Conservation (phyloP, 1,140 invertebrate species). For the Philotrypesis tridentata region DNA sequence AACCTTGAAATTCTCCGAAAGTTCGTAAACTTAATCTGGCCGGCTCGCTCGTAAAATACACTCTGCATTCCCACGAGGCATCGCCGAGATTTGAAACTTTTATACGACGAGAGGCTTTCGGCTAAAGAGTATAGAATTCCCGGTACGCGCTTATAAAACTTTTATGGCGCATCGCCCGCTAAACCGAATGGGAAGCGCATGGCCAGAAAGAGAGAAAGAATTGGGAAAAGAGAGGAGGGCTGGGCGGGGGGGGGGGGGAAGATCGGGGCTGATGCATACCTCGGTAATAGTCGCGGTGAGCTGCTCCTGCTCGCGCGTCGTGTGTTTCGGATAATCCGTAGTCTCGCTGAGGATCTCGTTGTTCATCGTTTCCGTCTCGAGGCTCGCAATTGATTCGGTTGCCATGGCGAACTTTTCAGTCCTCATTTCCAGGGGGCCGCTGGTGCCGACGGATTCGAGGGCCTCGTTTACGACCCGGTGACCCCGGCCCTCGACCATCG, state of each 20-base stretch:
- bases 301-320: slow-evolving; percentile 54
- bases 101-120: background rate
- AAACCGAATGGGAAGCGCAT: background rate
- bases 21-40: background rate
- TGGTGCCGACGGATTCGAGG: slow-evolving; percentile 10
- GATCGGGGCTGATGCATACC: slow-evolving; percentile 37
- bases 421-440: background rate
- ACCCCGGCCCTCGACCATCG: slow-evolving; percentile 64
- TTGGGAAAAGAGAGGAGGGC: background rate
- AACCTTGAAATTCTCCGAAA: background rate
- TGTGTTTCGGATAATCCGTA: slow-evolving; percentile 62
- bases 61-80: background rate
- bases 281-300: slow-evolving; percentile 49
- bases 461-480: slow-evolving; percentile 64
- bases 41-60: background rate
- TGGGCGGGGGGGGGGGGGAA: background rate
- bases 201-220: background rate
- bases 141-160: background rate
- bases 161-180: background rate
- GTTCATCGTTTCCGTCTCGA: slow-evolving; percentile 67
- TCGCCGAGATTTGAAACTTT: background rate
- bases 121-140: background rate
- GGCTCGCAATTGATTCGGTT: slow-evolving; percentile 59
- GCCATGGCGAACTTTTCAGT: slow-evolving; percentile 41
- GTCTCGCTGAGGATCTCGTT: slow-evolving; percentile 68